Evolutionary conservation across 2,888 invertebrate species (phyloP).

Genomic region (Calameuta filiformis): DNA sequence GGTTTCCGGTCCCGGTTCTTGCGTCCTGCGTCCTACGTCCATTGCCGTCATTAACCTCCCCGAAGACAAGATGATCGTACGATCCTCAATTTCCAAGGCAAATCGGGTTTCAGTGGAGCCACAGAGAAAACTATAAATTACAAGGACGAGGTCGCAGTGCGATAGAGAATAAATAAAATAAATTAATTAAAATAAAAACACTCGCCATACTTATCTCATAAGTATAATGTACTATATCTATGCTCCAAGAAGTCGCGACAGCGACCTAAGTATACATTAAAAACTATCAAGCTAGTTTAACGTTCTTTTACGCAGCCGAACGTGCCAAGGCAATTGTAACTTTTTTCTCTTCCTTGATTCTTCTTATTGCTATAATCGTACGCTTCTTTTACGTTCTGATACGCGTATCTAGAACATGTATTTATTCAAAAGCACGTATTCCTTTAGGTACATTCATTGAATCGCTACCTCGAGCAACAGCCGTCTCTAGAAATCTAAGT

Average conservation of each 20-base stretch:
- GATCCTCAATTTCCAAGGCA: background rate
- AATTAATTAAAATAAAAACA: background rate
- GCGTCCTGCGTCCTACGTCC: constrained; percentile 13
- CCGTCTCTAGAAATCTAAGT: background rate
- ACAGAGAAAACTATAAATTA: background rate
- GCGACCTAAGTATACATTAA: background rate
- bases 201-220: background rate
- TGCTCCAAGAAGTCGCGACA: too few species aligned
- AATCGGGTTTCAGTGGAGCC: background rate
- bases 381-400: too few species aligned
- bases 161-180: background rate
- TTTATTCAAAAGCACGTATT: background rate
- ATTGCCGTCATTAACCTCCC: constrained; percentile 44
- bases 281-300: background rate
- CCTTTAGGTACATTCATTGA: background rate
- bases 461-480: background rate
- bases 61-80: constrained; percentile 11
- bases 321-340: too few species aligned
- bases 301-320: too few species aligned
- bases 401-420: background rate
- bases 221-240: background rate
- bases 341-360: too few species aligned
- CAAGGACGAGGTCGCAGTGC: background rate
- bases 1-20: constrained; percentile 50
- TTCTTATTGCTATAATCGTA: too few species aligned